Evolutionary conservation across 2,797 vertebrate genomes (phyloP).

Genomic region (Babyrousa celebensis): DNA sequence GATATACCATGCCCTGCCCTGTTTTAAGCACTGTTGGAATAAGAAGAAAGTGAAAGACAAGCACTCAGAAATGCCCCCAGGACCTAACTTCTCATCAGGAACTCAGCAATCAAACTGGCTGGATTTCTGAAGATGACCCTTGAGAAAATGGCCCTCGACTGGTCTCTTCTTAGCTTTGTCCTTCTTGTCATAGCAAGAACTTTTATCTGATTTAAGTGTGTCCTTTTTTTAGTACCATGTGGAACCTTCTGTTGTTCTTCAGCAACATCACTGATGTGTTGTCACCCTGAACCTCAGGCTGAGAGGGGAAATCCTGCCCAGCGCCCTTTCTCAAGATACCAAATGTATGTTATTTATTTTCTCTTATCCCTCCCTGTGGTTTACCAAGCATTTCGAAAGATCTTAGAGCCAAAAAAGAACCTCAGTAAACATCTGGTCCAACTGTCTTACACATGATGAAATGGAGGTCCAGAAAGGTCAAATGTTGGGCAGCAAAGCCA

Average conservation of each 20-base stretch:
- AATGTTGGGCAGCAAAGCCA: conserved; percentile 77
- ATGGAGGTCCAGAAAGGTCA: conserved; percentile 84
- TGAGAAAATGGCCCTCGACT: not conserved
- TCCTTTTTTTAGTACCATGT: conserved; percentile 51
- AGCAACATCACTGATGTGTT: conserved; percentile 11
- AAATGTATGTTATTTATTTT: conserved; percentile 83
- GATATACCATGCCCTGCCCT: not conserved
- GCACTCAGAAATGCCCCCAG: conserved; percentile 4
- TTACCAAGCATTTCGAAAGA: conserved; percentile 86
- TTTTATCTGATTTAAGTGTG: conserved; percentile 48
- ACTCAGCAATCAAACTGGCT: not conserved
- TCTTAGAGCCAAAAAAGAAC: conserved; percentile 82
- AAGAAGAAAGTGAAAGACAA: conserved; percentile 58
- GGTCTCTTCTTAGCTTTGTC: conserved; percentile 27
- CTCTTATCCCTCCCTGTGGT: conserved; percentile 84
- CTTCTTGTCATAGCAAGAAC: conserved; percentile 23
- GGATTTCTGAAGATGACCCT: not conserved
- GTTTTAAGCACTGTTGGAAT: conserved; percentile 43
- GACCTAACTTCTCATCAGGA: conserved; percentile 33
- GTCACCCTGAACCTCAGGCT: conserved; percentile 56
- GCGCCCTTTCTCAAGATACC: conserved; percentile 76
- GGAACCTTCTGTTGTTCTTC: conserved; percentile 68
- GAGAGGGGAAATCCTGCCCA: conserved; percentile 77
- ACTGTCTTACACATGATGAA: conserved; percentile 86
- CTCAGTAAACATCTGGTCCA: conserved; percentile 84